Base-by-base conservation (phyloP, 2,797 vertebrate species). In the Todus mexicanus region DNA sequence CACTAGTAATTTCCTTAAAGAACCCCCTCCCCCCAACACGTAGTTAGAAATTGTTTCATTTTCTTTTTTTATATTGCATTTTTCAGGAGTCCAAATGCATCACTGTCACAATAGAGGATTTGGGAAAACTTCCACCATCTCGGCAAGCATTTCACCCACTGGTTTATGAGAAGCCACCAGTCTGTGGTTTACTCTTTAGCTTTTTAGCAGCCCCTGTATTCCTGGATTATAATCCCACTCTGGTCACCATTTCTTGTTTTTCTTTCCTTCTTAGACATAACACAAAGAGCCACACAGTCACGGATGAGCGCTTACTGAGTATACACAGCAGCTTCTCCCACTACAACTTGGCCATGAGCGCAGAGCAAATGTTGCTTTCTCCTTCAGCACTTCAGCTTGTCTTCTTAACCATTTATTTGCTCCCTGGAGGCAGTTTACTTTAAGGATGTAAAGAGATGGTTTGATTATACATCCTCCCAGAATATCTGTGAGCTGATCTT, bases 211-310 rank as follows among this genome's bases (percentile, higher is more conserved):
- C 45, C 63, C 68, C 48, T 64, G 33, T 87, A 76, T 92, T 95
- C 70, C 87, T 92, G 87, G 87, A 92, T 95, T 93, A 91, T 92
- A 94, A 92, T 82, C 90, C 74, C 68, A 77, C 57, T 70, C 74
- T 64, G 82, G 51, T 84, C 82, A 91, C 84, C 66, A 75, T 70
- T 81, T 95, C 73, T 91, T 94, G 72, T 69, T 96, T 89, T 95
- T 91, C 82, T 92, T 96, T 95, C 76, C 31, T 66, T 77, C 66
- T 64, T 48, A 89, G 89, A 78, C 81, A 73, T 73, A 89, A 91
- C 70, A 83, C 0, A 1, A 92, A 78, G 54, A 89, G 45, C 70
- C 70, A 79, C 60, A 78, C 0, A 0, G 89, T 89, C 84, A 91
- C 1, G 1, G 89, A 91, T 93, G 73, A 93, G 69, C 0, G 2